These are phyloP conservation scores for Erythrocebus patas DNA, from an alignment of 2,113 vertebrate genomes.

Conservation along the genomic window DNA sequence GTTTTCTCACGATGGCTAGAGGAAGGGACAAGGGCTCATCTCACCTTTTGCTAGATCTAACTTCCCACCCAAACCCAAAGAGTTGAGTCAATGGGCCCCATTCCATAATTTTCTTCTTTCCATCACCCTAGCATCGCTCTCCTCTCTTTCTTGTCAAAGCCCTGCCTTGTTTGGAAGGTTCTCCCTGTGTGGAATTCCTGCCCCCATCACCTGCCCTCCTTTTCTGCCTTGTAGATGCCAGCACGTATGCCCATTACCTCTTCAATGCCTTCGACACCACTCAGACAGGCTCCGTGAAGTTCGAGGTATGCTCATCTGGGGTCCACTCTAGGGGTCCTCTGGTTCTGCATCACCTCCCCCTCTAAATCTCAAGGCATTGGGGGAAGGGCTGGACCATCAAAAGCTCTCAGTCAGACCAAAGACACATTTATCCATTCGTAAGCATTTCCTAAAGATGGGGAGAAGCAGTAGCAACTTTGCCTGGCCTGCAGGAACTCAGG, in stretches of 20 bases:
- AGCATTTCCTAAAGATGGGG: background rate
- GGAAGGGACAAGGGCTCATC: background rate
- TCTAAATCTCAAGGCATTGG: background rate
- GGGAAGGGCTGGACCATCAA: too few species aligned
- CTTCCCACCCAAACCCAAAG: background rate
- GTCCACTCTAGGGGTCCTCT: background rate
- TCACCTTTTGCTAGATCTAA: background rate
- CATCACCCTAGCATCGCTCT: background rate
- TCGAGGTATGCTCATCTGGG: constrained; percentile 87
- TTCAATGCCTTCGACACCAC: constrained; percentile 96
- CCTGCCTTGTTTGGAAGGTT: background rate
- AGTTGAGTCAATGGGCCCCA: background rate
- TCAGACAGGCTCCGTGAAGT: constrained; percentile 94
- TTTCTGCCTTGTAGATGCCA: constrained; percentile 90
- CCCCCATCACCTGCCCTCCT: background rate
- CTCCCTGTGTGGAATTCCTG: fast-evolving
- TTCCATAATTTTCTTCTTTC: background rate
- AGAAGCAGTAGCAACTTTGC: background rate
- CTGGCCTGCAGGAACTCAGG: background rate
- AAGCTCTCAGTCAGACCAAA: background rate
- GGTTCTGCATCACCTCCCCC: background rate
- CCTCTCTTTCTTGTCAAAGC: background rate
- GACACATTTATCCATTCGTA: background rate
- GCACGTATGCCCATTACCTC: constrained; percentile 96
- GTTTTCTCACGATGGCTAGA: background rate